A percentile compares a stretch with the other conserved stretches of the same genome.
Evolutionary conservation across 2,797 vertebrate genomes (phyloP).

Genomic region (Poeciliopsis turneri): DNA sequence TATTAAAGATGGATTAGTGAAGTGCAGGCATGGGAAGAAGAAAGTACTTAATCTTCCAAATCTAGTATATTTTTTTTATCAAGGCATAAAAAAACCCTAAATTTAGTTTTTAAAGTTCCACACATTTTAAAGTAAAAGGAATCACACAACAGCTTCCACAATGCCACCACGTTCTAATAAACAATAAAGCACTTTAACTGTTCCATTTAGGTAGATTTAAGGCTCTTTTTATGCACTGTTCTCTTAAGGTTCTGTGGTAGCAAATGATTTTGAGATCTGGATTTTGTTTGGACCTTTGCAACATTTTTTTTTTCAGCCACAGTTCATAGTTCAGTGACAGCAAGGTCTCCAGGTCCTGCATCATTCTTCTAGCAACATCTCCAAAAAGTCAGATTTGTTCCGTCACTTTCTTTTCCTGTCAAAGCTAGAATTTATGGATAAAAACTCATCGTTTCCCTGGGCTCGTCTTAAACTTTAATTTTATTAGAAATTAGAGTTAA

Average conservation of each 20-base stretch:
- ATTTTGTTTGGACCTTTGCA: neutral
- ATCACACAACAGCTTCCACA: neutral
- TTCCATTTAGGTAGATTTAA: neutral
- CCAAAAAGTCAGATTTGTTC: neutral
- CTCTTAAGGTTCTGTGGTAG: neutral
- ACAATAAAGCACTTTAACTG: neutral
- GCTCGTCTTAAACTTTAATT: neutral
- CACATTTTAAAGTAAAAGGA: neutral
- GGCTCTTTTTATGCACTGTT: neutral
- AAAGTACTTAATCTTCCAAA: neutral
- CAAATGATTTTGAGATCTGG: neutral
- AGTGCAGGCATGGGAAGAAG: neutral
- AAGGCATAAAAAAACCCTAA: neutral
- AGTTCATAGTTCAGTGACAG: neutral
- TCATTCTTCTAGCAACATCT: neutral
- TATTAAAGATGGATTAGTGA: conserved; percentile 1
- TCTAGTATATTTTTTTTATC: neutral
- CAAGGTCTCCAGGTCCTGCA: neutral
- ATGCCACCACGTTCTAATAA: neutral
- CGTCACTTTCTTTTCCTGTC: neutral
- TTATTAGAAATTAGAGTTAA: neutral
- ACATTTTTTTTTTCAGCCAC: neutral
- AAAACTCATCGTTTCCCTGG: neutral
- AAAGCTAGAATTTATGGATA: neutral
- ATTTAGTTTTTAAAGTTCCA: neutral